phyloP scores from a whole-genome alignment of 2,888 invertebrate species.

The Melieria picta region DNA sequence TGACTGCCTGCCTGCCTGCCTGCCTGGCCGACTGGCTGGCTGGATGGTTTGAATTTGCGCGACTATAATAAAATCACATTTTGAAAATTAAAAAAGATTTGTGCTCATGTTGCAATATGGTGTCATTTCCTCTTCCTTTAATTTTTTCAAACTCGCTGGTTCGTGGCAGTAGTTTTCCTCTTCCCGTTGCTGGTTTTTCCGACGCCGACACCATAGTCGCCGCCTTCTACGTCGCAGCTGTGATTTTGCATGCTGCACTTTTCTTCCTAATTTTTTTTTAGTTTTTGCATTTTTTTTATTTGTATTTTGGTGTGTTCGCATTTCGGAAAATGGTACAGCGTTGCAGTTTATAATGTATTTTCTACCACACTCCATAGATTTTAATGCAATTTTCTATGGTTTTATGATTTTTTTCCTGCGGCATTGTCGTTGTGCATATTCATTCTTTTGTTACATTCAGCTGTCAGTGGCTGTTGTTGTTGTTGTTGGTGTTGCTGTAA shows the following conservation, averaged over 20 bases:
- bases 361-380: conserved; percentile 41
- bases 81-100: conserved; percentile 34
- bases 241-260: background rate
- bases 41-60: conserved; percentile 16
- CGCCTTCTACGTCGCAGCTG: too few species aligned
- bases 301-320: conserved; percentile 20
- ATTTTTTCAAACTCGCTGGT: conserved; percentile 1
- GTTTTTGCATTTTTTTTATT: conserved; percentile 20
- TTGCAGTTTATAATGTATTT: conserved; percentile 32
- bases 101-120: conserved; percentile 34
- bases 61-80: conserved; percentile 25
- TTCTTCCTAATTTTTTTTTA: conserved; percentile 7
- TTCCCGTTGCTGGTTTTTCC: background rate
- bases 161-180: background rate
- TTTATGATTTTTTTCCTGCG: conserved; percentile 38
- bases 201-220: too few species aligned
- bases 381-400: conserved; percentile 43
- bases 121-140: conserved; percentile 31
- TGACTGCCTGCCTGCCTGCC: too few species aligned
- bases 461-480: too few species aligned
- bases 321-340: conserved; percentile 18
- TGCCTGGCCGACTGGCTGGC: too few species aligned
- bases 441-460: conserved; percentile 23
- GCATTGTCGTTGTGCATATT: conserved; percentile 37
- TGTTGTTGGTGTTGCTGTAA: too few species aligned